These are phyloP conservation scores for Zootoca vivipara DNA, from an alignment of 2,113 vertebrate genomes.

Conservation along the genomic window DNA sequence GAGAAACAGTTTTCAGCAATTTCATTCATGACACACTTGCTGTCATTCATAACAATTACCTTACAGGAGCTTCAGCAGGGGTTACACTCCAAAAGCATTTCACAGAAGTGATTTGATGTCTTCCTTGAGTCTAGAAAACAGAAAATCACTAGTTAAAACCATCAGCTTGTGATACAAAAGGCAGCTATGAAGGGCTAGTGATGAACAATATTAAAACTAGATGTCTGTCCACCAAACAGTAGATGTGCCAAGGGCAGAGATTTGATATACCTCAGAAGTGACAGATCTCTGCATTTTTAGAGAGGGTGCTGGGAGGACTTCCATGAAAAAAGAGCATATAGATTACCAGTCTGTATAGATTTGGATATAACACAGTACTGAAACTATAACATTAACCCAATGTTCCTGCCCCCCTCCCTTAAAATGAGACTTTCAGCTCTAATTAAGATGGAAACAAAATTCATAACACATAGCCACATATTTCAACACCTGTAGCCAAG, in stretches of 20 bases:
- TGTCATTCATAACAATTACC: constrained; percentile 72
- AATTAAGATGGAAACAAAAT: constrained; percentile 38
- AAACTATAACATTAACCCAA: constrained; percentile 69
- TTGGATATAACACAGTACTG: constrained; percentile 58
- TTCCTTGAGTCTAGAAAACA: constrained; percentile 73
- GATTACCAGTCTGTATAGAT: constrained; percentile 62
- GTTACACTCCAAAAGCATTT: constrained; percentile 67
- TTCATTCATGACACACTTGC: constrained; percentile 37
- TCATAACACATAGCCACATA: constrained; percentile 34
- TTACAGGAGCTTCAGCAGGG: constrained; percentile 68
- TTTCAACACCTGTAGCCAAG: constrained; percentile 4
- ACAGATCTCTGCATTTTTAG: constrained; percentile 75
- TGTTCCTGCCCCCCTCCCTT: neutral
- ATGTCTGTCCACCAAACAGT: constrained; percentile 69
- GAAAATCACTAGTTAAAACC: constrained; percentile 74
- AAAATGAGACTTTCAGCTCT: constrained; percentile 37
- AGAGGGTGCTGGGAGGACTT: constrained; percentile 67
- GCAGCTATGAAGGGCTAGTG: constrained; percentile 43
- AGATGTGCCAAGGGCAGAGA: constrained; percentile 64
- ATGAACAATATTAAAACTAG: constrained; percentile 68
- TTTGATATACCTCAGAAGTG: constrained; percentile 75
- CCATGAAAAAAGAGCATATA: constrained; percentile 60
- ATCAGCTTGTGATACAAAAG: constrained; percentile 76
- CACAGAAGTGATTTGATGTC: constrained; percentile 51
- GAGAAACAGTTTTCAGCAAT: constrained; percentile 47